Evolutionary conservation across 1,140 invertebrate species (phyloP).

Genomic region (Papilio polyxenes): DNA sequence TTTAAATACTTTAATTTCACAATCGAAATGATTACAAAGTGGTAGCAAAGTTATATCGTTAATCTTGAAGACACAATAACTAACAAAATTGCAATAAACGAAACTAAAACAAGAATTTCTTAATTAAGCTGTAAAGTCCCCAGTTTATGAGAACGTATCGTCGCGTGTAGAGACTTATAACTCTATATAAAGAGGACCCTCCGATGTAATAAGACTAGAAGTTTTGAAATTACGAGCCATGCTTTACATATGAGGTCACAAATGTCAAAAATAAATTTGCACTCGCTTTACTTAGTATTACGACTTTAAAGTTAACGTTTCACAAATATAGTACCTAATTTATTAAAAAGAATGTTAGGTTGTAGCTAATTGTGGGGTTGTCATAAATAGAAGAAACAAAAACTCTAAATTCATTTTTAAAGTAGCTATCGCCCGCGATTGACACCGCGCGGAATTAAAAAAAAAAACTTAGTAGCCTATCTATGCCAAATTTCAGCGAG

Average conservation of each 20-base stretch:
- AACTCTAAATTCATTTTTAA: too few relatives aligned
- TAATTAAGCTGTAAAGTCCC: slow-evolving; percentile 52
- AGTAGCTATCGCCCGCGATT: too few relatives aligned
- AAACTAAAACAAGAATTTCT: slow-evolving; percentile 53
- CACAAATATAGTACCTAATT: not conserved
- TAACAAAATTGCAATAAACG: slow-evolving; percentile 39
- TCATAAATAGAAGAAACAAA: too few relatives aligned
- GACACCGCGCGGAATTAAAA: too few relatives aligned
- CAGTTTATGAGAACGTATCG: slow-evolving; percentile 47
- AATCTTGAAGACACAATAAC: not conserved
- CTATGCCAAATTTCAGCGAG: too few relatives aligned
- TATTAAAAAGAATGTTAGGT: not conserved
- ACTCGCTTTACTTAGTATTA: slow-evolving; percentile 11
- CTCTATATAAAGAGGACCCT: slow-evolving; percentile 35
- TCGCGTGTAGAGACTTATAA: slow-evolving; percentile 36
- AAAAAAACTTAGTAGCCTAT: too few relatives aligned
- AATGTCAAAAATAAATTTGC: slow-evolving; percentile 22
- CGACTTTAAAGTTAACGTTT: not conserved
- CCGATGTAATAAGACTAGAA: slow-evolving; percentile 36
- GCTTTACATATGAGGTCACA: slow-evolving; percentile 34
- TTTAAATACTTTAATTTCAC: not conserved
- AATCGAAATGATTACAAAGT: not conserved
- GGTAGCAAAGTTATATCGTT: not conserved
- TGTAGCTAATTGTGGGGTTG: too few relatives aligned
- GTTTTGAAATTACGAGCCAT: slow-evolving; percentile 39